Percentiles rank a stretch among this genome's conserved stretches.
These are phyloP conservation scores for Pachyuromys duprasi DNA, from an alignment of 2,797 vertebrate genomes.

Conservation along the genomic window DNA sequence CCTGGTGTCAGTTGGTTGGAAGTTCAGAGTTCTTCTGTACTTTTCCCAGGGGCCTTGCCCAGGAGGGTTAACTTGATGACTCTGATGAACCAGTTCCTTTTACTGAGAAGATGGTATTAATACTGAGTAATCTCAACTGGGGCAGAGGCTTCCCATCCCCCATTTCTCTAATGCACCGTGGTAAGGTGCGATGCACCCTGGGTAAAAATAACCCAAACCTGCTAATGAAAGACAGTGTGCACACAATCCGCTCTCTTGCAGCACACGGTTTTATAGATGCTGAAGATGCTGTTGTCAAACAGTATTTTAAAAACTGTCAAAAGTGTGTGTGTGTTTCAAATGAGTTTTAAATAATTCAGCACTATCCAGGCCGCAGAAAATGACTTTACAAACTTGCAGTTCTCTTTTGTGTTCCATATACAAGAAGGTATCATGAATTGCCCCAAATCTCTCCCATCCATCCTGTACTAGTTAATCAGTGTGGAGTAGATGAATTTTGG, in stretches of 20 bases:
- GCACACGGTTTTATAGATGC: conserved; percentile 76
- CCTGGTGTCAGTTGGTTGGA: background rate
- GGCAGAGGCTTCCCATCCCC: background rate
- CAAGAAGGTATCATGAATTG: conserved; percentile 58
- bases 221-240: conserved; percentile 71
- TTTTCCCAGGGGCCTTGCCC: background rate
- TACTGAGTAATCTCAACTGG: conserved; percentile 41
- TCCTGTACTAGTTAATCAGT: conserved; percentile 51
- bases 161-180: background rate
- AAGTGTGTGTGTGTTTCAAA: conserved; percentile 64
- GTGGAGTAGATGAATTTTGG: conserved; percentile 5
- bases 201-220: conserved; percentile 71
- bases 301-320: conserved; percentile 78
- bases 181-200: conserved; percentile 41
- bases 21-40: background rate
- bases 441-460: background rate
- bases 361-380: conserved; percentile 47
- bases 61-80: background rate
- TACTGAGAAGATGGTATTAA: background rate
- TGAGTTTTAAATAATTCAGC: conserved; percentile 82
- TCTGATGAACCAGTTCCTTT: conserved; percentile 30
- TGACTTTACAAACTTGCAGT: conserved; percentile 65
- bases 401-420: conserved; percentile 64
- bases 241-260: conserved; percentile 64
- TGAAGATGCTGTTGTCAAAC: conserved; percentile 79